phyloP scores from a whole-genome alignment of 2,888 invertebrate genomes.

The Plemyria rubiginata region DNA sequence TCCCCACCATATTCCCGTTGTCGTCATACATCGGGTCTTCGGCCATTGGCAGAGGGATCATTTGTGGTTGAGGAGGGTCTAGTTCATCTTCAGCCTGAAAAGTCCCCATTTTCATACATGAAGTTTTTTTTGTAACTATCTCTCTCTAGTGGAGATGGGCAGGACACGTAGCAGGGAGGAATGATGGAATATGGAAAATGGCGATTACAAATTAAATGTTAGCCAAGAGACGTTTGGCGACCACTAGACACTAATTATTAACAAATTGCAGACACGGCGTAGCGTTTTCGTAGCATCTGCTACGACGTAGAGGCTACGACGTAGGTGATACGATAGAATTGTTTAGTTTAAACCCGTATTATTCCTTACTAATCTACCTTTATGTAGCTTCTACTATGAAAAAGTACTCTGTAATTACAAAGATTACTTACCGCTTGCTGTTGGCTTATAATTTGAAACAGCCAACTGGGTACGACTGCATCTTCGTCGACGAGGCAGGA shows the following conservation, averaged over 20 bases:
- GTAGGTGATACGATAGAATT: not conserved
- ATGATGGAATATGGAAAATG: no score
- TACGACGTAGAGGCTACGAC: slow-evolving; percentile 11
- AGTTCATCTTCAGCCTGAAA: slow-evolving; percentile 45
- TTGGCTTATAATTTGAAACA: slow-evolving; percentile 69
- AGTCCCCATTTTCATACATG: no score
- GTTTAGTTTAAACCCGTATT: no score
- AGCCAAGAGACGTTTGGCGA: no score
- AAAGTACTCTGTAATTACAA: not conserved
- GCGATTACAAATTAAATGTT: no score
- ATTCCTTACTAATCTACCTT: no score
- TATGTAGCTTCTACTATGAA: not conserved
- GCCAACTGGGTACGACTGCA: slow-evolving; percentile 70
- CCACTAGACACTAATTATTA: no score
- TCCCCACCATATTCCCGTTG: slow-evolving; percentile 61
- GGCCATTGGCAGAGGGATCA: slow-evolving; percentile 41
- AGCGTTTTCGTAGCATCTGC: slow-evolving; percentile 4
- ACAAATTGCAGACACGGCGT: not conserved
- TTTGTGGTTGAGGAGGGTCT: slow-evolving; percentile 35
- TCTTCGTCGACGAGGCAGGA: slow-evolving; percentile 71
- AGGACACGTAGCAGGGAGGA: no score
- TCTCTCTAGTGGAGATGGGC: no score
- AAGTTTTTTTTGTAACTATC: no score
- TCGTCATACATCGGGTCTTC: slow-evolving; percentile 58
- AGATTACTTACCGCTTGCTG: slow-evolving; percentile 62